These are phyloP conservation scores for Cephalopterus ornatus DNA, from an alignment of 2,113 vertebrate species.

Conservation along the genomic window DNA sequence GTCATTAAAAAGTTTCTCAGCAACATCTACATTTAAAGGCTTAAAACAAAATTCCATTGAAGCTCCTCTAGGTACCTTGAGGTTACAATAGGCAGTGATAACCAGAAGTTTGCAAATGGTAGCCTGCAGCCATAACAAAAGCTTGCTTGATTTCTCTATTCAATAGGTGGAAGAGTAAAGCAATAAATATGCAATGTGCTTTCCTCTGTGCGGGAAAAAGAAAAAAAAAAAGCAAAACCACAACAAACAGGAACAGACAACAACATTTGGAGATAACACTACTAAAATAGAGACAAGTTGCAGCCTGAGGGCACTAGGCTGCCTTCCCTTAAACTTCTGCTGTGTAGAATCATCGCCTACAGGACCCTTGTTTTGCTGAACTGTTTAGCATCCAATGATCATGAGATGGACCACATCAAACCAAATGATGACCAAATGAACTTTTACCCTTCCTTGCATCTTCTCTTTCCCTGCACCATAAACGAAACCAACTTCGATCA, in stretches of 20 bases:
- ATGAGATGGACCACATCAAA: background rate
- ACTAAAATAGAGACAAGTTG: background rate
- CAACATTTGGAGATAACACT: background rate
- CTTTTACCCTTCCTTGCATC: background rate
- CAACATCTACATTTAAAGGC: background rate
- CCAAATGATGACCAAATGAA: background rate
- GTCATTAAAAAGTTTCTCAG: background rate
- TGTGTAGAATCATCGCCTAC: background rate
- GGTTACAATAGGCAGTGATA: slow-evolving; percentile 21
- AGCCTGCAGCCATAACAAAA: slow-evolving; percentile 63
- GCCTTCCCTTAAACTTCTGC: background rate
- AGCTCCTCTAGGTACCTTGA: slow-evolving; percentile 4
- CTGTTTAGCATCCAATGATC: background rate
- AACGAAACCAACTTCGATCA: background rate
- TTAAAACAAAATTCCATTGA: background rate
- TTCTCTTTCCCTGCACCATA: background rate
- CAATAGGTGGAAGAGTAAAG: background rate
- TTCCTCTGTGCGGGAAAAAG: background rate
- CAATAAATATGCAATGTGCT: slow-evolving; percentile 38
- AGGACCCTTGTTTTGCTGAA: background rate
- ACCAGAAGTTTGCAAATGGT: slow-evolving; percentile 48
- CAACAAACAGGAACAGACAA: slow-evolving; percentile 20
- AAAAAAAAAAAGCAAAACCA: background rate
- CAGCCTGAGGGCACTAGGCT: background rate
- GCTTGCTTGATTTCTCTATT: slow-evolving; percentile 36